Evolutionary conservation across 2,888 invertebrate genomes (phyloP), one percentile per base, ranked within the genome.

Genomic region (Pasiphila rectangulata): DNA sequence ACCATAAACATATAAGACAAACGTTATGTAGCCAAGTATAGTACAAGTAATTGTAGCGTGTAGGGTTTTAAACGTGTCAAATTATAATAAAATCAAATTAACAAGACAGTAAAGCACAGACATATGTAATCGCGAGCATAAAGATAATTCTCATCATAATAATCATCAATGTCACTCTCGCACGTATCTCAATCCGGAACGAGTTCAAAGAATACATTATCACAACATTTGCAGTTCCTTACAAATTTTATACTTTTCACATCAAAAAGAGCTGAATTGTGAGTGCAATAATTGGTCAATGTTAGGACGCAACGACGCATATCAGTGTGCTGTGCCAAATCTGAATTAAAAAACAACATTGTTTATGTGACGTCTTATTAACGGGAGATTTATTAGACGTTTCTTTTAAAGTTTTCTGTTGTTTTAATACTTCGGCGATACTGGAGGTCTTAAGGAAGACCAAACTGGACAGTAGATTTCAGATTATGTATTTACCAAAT

Each of bases 321-420:
- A 63, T 47, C 54, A 58, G 56, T 56, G 57, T 61, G 56, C 74
- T 68, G 67, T 76, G 83, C 80, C 81, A 83, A 83, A 78, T 69
- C 69, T 62, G 72, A 81, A 76, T 69, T 69, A 60, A 70, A 69
- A 63, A 69, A 45, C 9, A 67, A 69, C 72, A 78, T 75, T 75
- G 77, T 82, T 77, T 75, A 75, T 77, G 72, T 67, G 72, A 76
- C 69, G 67, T 69, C 81, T 80, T 82, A 78, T 83, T 84, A 81
- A 70, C 61, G 67, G 67, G 56, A 78, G 83, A 84, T 85, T 83
- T 82, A 83, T 74, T 60, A 61, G 69, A 69, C 64, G 67, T 68
- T 57, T 51, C 61, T 68, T 70, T 73, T 62, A 64, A 64, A 73
- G 19, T 67, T 69, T 56, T 57, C 59, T 66, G n/a, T n/a, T n/a